phyloP scores from a whole-genome alignment of 2,113 vertebrate species.

The Vombatus ursinus region DNA sequence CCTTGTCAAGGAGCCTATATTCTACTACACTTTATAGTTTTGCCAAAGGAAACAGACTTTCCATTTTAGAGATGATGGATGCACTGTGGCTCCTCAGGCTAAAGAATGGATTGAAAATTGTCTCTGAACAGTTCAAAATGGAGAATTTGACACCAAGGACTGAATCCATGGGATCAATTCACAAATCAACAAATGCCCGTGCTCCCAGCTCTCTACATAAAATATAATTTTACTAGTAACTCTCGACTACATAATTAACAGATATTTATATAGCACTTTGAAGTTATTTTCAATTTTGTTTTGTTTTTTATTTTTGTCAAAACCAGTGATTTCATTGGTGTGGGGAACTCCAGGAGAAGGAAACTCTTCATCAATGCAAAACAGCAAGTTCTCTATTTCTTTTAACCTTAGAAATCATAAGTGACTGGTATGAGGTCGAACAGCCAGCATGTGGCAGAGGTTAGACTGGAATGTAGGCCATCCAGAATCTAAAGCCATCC shows the following conservation, averaged over 20 bases:
- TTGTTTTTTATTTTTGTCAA: background rate
- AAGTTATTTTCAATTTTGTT: background rate
- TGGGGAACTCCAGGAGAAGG: background rate
- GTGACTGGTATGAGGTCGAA: background rate
- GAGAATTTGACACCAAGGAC: slow-evolving; percentile 33
- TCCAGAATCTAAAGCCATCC: background rate
- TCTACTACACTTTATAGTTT: background rate
- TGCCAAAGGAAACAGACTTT: background rate
- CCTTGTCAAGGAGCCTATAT: background rate
- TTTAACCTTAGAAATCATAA: background rate
- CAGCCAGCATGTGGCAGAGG: background rate
- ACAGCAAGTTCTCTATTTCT: background rate
- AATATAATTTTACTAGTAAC: background rate
- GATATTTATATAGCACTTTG: background rate
- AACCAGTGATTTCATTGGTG: background rate
- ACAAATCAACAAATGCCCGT: background rate
- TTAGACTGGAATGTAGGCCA: background rate
- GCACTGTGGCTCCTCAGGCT: background rate
- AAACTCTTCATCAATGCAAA: background rate
- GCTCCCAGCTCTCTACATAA: slow-evolving; percentile 7
- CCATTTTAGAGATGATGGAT: slow-evolving; percentile 1
- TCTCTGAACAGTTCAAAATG: slow-evolving; percentile 24
- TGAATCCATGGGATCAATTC: background rate
- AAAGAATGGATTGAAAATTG: slow-evolving; percentile 24
- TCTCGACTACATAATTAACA: background rate